These are phyloP conservation scores for Schizothorax lantsangensis DNA, from an alignment of 2,797 vertebrate species.

Conservation along the genomic window DNA sequence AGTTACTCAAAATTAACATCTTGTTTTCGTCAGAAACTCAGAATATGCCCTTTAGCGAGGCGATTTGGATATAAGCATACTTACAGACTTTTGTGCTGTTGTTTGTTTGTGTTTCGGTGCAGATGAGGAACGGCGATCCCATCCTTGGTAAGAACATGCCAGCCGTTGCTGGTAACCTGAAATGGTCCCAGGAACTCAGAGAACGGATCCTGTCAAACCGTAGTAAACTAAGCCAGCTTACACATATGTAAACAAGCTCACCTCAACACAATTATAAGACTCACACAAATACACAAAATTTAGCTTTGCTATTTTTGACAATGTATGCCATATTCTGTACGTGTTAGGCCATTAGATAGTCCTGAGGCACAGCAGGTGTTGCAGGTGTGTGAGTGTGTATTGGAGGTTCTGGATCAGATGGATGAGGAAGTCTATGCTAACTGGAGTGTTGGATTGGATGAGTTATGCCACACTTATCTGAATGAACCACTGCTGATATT, in stretches of 20 bases:
- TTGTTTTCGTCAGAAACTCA: not conserved
- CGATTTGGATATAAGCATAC: not conserved
- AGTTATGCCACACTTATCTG: constrained; percentile 75
- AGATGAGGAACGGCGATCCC: constrained; percentile 72
- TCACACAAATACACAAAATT: constrained; percentile 18
- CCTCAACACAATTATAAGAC: constrained; percentile 7
- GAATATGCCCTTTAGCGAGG: not conserved
- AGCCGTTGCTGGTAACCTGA: constrained; percentile 79
- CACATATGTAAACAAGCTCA: constrained; percentile 68
- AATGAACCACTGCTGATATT: constrained; percentile 73
- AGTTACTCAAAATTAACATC: not conserved
- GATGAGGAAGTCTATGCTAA: constrained; percentile 73
- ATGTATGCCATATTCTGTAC: not conserved
- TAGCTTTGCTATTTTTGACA: constrained; percentile 59
- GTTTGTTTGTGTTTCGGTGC: constrained; percentile 52
- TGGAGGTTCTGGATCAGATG: constrained; percentile 76
- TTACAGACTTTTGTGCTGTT: not conserved
- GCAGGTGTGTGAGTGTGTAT: constrained; percentile 76
- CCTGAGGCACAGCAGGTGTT: constrained; percentile 76
- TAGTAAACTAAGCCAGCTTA: constrained; percentile 73
- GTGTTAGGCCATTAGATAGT: constrained; percentile 71
- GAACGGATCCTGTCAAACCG: constrained; percentile 75
- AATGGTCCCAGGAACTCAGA: constrained; percentile 79
- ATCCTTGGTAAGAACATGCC: constrained; percentile 80
- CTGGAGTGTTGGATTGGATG: constrained; percentile 75